Percentiles rank a stretch among this genome's conserved stretches.
Evolutionary conservation across 2,888 invertebrate species (phyloP).

Genomic region (Drosophila subsilvestris): DNA sequence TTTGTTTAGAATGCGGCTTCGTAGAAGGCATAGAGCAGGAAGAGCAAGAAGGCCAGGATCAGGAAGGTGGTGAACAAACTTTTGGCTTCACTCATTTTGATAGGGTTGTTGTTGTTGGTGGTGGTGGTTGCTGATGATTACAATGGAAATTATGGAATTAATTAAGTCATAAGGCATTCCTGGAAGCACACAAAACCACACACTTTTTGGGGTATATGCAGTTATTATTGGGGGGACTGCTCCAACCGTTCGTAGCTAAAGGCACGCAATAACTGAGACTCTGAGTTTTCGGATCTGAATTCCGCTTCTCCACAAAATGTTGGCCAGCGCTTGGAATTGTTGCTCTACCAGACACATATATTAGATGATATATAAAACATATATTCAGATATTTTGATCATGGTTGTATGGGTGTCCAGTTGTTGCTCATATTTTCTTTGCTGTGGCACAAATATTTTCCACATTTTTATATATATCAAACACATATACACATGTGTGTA

Average conservation of each 20-base stretch:
- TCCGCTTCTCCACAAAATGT: constrained; percentile 78
- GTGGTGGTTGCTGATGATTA: constrained; percentile 46
- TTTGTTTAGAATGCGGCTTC: constrained; percentile 85
- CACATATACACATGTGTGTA: constrained; percentile 15
- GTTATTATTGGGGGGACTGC: constrained; percentile 42
- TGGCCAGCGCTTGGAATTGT: constrained; percentile 70
- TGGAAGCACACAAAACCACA: constrained; percentile 24
- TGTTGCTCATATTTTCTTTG: constrained; percentile 67
- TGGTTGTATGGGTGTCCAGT: constrained; percentile 65
- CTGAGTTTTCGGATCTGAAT: constrained; percentile 55
- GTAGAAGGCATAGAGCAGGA: constrained; percentile 89
- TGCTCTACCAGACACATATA: constrained; percentile 38
- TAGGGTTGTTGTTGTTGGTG: constrained; percentile 47
- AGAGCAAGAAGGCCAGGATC: constrained; percentile 88
- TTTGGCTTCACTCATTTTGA: constrained; percentile 86
- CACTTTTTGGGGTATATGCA: constrained; percentile 43
- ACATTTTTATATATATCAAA: constrained; percentile 13
- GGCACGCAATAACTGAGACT: constrained; percentile 82
- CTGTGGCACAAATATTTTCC: constrained; percentile 44
- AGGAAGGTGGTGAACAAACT: constrained; percentile 89
- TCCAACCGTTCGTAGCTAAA: constrained; percentile 82
- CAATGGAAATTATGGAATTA: constrained; percentile 16
- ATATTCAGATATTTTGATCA: constrained; percentile 13
- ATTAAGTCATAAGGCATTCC: constrained; percentile 23
- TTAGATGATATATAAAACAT: constrained; percentile 14